Conservation (phyloP, 2,797 vertebrate genomes). For the Mus caroli region DNA sequence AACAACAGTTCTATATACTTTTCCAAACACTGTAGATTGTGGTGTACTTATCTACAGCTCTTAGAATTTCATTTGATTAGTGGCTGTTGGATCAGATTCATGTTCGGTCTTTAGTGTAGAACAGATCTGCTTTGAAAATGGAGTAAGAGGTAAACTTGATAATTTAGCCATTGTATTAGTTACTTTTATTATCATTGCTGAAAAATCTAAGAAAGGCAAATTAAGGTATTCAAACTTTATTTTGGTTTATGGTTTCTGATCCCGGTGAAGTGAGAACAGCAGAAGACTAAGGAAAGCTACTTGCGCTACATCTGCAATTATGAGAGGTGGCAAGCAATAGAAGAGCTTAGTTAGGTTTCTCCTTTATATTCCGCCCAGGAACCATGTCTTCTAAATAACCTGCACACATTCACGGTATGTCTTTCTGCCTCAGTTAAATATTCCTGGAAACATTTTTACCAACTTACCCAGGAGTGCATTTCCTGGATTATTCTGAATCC, state of each 20-base stretch:
- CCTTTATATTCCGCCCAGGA: background rate
- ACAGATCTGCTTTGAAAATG: slow-evolving; percentile 4
- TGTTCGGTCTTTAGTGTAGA: background rate
- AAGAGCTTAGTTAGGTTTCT: background rate
- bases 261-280: background rate
- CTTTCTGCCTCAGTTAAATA: background rate
- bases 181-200: background rate
- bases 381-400: background rate
- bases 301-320: accelerated
- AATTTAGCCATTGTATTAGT: background rate
- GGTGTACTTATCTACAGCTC: background rate
- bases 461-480: background rate
- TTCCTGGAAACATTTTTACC: background rate
- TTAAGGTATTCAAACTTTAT: background rate
- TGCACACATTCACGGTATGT: background rate
- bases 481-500: background rate
- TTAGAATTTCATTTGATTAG: slow-evolving; percentile 24
- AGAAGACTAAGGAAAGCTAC: background rate
- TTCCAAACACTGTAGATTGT: slow-evolving; percentile 22
- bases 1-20: background rate
- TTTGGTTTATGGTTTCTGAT: background rate
- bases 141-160: background rate
- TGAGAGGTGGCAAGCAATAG: too few species aligned
- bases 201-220: background rate
- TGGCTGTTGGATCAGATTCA: background rate